Evolutionary conservation across 2,113 vertebrate genomes (phyloP).

Genomic region (Clarias macrocephalus): DNA sequence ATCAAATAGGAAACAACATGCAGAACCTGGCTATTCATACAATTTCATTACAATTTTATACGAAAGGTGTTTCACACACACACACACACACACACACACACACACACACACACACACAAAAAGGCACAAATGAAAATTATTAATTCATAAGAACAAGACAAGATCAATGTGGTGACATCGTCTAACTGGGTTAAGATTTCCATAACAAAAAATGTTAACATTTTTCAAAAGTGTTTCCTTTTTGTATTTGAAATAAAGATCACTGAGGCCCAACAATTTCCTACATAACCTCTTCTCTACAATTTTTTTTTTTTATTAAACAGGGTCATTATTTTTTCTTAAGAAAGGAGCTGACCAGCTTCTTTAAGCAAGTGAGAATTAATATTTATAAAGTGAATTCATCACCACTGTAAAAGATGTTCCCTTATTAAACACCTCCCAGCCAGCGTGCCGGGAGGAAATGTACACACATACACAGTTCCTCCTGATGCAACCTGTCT

Average conservation of each 20-base stretch:
- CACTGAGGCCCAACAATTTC: not conserved
- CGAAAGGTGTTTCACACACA: not conserved
- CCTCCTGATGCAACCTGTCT: not conserved
- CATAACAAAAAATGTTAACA: not conserved
- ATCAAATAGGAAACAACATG: not conserved
- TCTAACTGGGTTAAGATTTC: not conserved
- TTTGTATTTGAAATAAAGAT: not conserved
- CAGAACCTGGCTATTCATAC: not conserved
- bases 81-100: too few relatives aligned
- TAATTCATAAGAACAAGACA: not conserved
- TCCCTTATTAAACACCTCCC: not conserved
- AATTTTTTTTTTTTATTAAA: not conserved
- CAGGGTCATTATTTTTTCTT: not conserved
- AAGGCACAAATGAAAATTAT: not conserved
- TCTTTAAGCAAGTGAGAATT: not conserved
- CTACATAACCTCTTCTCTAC: not conserved
- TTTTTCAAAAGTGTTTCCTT: not conserved
- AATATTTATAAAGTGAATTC: not conserved
- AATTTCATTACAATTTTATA: not conserved
- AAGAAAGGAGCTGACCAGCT: not conserved
- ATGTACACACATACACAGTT: not conserved
- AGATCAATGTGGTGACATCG: not conserved
- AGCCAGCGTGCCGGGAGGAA: conserved; percentile 73
- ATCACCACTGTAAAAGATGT: not conserved
- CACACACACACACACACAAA: not conserved